Conservation (phyloP, 2,888 invertebrate genomes). For the Epinotia bilunana region DNA sequence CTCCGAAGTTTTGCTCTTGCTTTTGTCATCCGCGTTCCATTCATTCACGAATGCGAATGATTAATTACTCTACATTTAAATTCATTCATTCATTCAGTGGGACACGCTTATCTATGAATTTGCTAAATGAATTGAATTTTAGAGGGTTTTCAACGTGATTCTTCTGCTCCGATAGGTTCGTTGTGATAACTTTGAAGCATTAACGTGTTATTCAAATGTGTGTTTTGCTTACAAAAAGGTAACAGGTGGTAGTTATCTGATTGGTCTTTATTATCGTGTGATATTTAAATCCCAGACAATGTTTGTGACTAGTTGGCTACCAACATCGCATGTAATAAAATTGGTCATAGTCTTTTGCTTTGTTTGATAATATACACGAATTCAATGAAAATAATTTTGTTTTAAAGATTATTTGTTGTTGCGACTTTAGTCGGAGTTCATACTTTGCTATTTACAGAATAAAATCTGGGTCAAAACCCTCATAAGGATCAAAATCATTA, state of each 20-base stretch:
- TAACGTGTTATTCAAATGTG: slow-evolving; percentile 17
- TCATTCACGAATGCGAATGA: slow-evolving; percentile 35
- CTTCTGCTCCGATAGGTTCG: slow-evolving; percentile 12
- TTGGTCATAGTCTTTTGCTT: not conserved
- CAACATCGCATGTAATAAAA: not conserved
- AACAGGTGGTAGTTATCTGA: not conserved
- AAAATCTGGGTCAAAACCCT: not conserved
- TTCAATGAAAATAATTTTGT: not conserved
- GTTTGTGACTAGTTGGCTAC: too few species aligned
- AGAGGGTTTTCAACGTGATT: slow-evolving; percentile 37
- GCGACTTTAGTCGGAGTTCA: too few species aligned
- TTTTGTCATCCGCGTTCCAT: slow-evolving; percentile 32
- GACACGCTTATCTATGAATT: slow-evolving; percentile 35
- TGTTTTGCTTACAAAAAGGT: not conserved
- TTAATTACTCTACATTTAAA: slow-evolving; percentile 41
- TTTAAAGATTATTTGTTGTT: too few species aligned
- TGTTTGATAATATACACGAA: not conserved
- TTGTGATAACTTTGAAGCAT: slow-evolving; percentile 28
- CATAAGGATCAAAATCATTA: not conserved
- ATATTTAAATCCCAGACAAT: not conserved
- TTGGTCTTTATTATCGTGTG: not conserved
- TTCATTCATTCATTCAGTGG: slow-evolving; percentile 37
- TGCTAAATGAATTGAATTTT: slow-evolving; percentile 38
- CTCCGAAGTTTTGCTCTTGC: slow-evolving; percentile 21
- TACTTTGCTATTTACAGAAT: not conserved